Evolutionary conservation across 2,888 invertebrate genomes (phyloP).

Genomic region (Cheiracanthium punctorium): DNA sequence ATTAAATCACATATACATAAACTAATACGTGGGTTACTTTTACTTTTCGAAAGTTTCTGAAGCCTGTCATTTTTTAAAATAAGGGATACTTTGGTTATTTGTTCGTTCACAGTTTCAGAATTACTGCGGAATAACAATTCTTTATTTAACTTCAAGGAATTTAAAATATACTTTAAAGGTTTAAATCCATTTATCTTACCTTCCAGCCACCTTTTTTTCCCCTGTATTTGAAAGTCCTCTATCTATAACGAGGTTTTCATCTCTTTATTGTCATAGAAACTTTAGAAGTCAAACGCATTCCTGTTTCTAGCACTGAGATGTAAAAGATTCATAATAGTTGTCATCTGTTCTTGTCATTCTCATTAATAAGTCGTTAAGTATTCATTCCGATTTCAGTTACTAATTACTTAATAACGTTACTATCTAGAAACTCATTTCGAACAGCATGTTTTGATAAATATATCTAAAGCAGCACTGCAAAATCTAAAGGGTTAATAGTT

Average conservation of each 20-base stretch:
- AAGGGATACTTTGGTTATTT: too few species aligned
- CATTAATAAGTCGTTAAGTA: constrained; percentile 58
- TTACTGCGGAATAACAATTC: too few species aligned
- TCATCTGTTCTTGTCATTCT: constrained; percentile 55
- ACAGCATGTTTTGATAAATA: constrained; percentile 22
- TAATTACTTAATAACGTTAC: constrained; percentile 57
- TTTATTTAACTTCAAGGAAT: too few species aligned
- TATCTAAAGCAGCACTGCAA: not conserved
- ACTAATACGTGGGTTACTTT: too few species aligned
- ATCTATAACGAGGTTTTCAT: not conserved
- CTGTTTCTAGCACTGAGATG: constrained; percentile 39
- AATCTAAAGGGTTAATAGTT: constrained; percentile 4
- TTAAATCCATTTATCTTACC: not conserved
- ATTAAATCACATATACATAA: too few species aligned
- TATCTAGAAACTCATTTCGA: constrained; percentile 16
- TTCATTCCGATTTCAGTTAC: constrained; percentile 12
- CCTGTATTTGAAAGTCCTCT: not conserved
- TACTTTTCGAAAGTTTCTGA: too few species aligned
- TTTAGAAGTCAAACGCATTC: constrained; percentile 14
- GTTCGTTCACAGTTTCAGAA: too few species aligned
- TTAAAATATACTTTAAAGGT: not conserved
- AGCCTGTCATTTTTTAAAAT: too few species aligned
- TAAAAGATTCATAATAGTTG: constrained; percentile 54
- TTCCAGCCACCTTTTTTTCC: not conserved
- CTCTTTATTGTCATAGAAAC: not conserved